Evolutionary conservation across 2,797 vertebrate genomes (phyloP).

Genomic region (Characodon lateralis): DNA sequence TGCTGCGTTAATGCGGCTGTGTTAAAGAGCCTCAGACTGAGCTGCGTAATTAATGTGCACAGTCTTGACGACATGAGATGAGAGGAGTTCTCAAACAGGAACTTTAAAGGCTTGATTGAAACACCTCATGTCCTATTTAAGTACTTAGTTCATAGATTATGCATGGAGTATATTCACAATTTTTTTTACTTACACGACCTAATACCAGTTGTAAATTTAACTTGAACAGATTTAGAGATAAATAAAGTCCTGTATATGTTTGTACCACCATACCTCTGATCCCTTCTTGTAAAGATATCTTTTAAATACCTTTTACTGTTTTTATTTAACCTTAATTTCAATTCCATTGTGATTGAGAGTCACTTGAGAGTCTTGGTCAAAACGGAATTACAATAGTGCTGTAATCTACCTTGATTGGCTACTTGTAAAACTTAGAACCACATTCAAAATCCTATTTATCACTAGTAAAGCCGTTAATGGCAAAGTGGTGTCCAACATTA

Average conservation of each 20-base stretch:
- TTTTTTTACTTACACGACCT: neutral
- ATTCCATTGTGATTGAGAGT: too few relatives aligned
- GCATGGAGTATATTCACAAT: neutral
- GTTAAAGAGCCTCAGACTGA: slow-evolving; percentile 35
- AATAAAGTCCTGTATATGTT: neutral
- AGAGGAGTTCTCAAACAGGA: slow-evolving; percentile 17
- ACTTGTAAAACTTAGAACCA: neutral
- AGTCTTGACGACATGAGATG: slow-evolving; percentile 34
- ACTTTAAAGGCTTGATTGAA: slow-evolving; percentile 27
- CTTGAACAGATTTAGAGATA: neutral
- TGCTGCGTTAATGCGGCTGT: slow-evolving; percentile 40
- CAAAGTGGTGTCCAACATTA: neutral
- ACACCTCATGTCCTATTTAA: slow-evolving; percentile 11
- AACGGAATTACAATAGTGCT: neutral
- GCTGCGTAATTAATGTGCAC: slow-evolving; percentile 44
- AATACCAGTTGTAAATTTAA: neutral
- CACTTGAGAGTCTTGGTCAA: neutral
- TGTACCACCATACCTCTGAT: neutral
- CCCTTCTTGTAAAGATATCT: neutral
- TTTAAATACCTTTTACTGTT: neutral
- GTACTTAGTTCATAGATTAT: slow-evolving; percentile 15
- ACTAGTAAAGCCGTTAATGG: neutral
- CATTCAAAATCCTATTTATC: too few relatives aligned
- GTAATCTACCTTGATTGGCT: neutral
- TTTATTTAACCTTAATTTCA: neutral